Evolutionary conservation across 37 sponge, comb jelly and placozoan genomes (phyloP).

Genomic region (Halisarca cf. caerulea): DNA sequence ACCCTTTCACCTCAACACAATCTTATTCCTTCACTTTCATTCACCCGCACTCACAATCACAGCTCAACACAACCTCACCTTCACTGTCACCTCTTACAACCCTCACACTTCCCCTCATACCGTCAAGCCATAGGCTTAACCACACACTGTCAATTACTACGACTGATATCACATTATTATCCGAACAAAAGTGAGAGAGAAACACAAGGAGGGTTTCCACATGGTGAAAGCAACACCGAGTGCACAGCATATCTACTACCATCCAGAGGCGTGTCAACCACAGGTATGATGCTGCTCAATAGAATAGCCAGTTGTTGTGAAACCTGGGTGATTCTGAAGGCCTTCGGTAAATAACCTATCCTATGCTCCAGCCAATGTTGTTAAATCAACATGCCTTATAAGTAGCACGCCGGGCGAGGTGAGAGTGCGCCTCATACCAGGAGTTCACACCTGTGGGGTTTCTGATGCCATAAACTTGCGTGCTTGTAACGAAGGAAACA

Average conservation of each 20-base stretch:
- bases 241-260: neutral
- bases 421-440: neutral
- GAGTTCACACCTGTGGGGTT: neutral
- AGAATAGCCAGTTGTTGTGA: conserved; percentile 6
- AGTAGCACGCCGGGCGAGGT: neutral
- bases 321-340: neutral
- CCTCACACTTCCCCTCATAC: too few relatives aligned
- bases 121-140: too few relatives aligned
- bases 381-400: neutral
- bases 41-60: too few relatives aligned
- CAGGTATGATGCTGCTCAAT: neutral
- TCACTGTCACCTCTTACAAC: too few relatives aligned
- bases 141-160: too few relatives aligned
- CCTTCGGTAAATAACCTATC: neutral
- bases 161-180: too few relatives aligned
- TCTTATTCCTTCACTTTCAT: too few relatives aligned
- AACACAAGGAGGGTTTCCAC: too few relatives aligned
- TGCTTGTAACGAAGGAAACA: too few relatives aligned
- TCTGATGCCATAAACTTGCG: conserved; percentile 5
- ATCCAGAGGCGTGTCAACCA: conserved; percentile 2
- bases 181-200: too few relatives aligned
- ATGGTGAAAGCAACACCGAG: neutral
- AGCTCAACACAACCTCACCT: too few relatives aligned
- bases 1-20: too few relatives aligned
- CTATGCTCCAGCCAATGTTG: neutral